Evolutionary conservation across 2,888 invertebrate genomes (phyloP), one percentile per base, ranked within the genome.

Genomic region (Conchocele bisecta): DNA sequence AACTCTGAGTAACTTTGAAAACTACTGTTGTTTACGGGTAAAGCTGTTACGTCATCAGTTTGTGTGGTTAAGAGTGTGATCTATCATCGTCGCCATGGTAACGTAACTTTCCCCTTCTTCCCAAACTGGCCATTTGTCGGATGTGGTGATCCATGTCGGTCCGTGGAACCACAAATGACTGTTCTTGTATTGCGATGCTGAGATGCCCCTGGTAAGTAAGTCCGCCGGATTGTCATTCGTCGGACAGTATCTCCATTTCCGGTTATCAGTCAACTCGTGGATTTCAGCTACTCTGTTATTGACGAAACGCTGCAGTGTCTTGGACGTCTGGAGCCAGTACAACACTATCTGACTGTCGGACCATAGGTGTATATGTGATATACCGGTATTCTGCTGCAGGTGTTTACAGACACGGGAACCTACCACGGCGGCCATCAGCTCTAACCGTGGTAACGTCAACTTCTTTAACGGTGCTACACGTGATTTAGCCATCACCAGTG

Each of bases 381-480:
- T n/a, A n/a, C n/a, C n/a, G n/a, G n/a, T n/a, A n/a, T n/a, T n/a
- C n/a, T n/a, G n/a, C n/a, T 39, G 53, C 26, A 68, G 11, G 51
- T 68, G 66, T n/a, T 39, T 29, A 13, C 46, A 53, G 5, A 69
- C 50, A n/a, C 65, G 46, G n/a, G 56, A 64, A 54, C 65, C 74
- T 28, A 69, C 44, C 13, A 56, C 46, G 11, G 74, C 65, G 28
- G 60, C 65, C 69, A 74, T 74, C 13, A 74, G 31, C 35, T 74
- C 69, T 3, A 75, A 48, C 51, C 58, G 58, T 28, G 71, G 68
- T 37, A 71, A 42, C 22, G 64, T 71, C 4, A 64, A 22, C 20
- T 22, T n/a, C 37, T 61, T 69, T 29, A 75, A 28, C 24, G 73
- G 67, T 29, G 73, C 64, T 20, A 67, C 63, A 13, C 72, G 22